Percentiles rank a stretch among this genome's conserved stretches.
Conservation (phyloP, 2,888 invertebrate species). For the Sacculina carcini region DNA sequence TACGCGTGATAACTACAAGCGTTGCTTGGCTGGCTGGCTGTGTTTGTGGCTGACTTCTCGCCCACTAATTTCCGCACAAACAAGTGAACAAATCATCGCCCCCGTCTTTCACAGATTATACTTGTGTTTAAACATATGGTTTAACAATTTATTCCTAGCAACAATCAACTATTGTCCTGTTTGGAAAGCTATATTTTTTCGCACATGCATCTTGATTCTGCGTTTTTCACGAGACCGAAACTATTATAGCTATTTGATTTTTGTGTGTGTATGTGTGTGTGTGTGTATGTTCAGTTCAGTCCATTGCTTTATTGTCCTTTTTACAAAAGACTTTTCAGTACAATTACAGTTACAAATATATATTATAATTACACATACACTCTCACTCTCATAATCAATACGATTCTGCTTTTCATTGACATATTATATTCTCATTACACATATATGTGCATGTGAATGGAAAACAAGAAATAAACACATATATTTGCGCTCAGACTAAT, state of each 20-base stretch:
- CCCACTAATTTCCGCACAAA: too few species aligned
- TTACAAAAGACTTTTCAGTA: neutral
- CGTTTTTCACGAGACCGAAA: neutral
- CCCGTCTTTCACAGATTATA: too few species aligned
- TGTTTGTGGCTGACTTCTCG: too few species aligned
- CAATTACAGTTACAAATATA: too few species aligned
- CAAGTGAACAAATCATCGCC: too few species aligned
- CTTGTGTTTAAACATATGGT: too few species aligned
- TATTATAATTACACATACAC: too few species aligned
- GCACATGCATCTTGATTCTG: neutral
- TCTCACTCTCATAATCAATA: neutral
- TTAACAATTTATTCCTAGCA: too few species aligned
- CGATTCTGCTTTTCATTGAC: neutral
- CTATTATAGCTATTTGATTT: neutral
- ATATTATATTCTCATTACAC: neutral
- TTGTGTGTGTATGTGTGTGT: neutral
- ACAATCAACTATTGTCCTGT: neutral
- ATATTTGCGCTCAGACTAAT: neutral
- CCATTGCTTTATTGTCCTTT: neutral
- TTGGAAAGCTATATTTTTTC: neutral
- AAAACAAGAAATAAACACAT: neutral
- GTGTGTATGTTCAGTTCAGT: neutral
- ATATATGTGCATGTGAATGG: neutral
- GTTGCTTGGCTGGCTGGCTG: too few species aligned
- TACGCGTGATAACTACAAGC: too few species aligned